These are phyloP conservation scores for Macaria liturata DNA, from an alignment of 2,888 invertebrate genomes.

Conservation along the genomic window DNA sequence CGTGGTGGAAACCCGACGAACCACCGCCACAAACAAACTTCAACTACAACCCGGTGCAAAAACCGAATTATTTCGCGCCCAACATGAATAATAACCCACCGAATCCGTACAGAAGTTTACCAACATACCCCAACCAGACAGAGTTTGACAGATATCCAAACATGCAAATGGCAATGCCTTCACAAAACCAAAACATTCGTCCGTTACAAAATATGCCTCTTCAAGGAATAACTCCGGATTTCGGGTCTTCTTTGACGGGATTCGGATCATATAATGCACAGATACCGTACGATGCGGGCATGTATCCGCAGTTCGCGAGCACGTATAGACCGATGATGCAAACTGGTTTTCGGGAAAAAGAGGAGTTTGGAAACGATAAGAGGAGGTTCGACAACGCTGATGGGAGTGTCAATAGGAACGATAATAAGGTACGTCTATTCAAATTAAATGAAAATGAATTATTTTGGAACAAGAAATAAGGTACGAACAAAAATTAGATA, in stretches of 20 bases:
- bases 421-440: not conserved
- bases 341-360: constrained; percentile 50
- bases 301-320: constrained; percentile 74
- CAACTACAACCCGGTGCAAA: constrained; percentile 51
- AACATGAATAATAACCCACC: constrained; percentile 42
- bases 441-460: too few relatives aligned
- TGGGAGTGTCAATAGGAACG: not conserved
- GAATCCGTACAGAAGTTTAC: constrained; percentile 56
- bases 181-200: constrained; percentile 39
- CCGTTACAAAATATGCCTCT: constrained; percentile 51
- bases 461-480: too few relatives aligned
- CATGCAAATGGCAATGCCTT: constrained; percentile 20
- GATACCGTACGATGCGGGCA: constrained; percentile 65
- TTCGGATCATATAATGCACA: constrained; percentile 56
- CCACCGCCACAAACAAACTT: constrained; percentile 39
- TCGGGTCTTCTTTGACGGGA: constrained; percentile 63
- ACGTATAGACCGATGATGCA: constrained; percentile 60
- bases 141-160: too few relatives aligned
- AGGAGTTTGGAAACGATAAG: too few relatives aligned
- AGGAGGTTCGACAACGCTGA: not conserved
- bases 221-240: constrained; percentile 62
- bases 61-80: constrained; percentile 60
- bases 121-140: constrained; percentile 33
- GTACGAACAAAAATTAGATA: too few relatives aligned
- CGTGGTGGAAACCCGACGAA: constrained; percentile 70